Evolutionary conservation across 2,113 vertebrate genomes (phyloP).

Genomic region (Nannospalax galili): DNA sequence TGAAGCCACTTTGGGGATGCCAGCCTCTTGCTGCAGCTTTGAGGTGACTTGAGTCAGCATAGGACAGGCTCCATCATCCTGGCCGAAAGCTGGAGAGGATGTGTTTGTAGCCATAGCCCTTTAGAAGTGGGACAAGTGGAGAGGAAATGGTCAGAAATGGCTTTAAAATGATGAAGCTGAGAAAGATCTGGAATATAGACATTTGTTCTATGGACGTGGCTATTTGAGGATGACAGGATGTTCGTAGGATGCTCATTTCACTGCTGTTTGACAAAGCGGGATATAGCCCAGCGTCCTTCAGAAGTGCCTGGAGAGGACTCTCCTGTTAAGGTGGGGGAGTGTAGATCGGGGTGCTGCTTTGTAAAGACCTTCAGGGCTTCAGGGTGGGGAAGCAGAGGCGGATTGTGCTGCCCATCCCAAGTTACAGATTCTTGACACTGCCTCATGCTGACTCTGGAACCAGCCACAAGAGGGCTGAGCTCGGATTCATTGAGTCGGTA

Average conservation of each 20-base stretch:
- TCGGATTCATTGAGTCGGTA: neutral
- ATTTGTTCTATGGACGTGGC: neutral
- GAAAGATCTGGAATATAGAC: neutral
- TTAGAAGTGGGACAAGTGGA: neutral
- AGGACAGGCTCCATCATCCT: neutral
- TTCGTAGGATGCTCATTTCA: neutral
- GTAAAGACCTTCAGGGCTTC: neutral
- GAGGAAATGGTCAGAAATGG: neutral
- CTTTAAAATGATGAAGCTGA: neutral
- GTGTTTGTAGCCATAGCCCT: neutral
- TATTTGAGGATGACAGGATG: neutral
- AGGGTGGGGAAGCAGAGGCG: neutral
- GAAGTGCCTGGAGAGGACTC: neutral
- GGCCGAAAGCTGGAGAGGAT: neutral
- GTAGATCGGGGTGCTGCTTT: neutral
- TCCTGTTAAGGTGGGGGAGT: neutral
- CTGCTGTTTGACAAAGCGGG: neutral
- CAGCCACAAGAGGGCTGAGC: neutral
- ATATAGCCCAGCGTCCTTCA: neutral
- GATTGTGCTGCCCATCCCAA: neutral
- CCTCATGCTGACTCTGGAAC: neutral
- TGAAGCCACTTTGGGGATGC: neutral
- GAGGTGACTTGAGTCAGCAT: neutral
- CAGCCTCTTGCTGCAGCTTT: neutral
- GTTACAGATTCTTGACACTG: neutral